phyloP scores from a whole-genome alignment of 1,140 invertebrate species.

The Orussus abietinus region DNA sequence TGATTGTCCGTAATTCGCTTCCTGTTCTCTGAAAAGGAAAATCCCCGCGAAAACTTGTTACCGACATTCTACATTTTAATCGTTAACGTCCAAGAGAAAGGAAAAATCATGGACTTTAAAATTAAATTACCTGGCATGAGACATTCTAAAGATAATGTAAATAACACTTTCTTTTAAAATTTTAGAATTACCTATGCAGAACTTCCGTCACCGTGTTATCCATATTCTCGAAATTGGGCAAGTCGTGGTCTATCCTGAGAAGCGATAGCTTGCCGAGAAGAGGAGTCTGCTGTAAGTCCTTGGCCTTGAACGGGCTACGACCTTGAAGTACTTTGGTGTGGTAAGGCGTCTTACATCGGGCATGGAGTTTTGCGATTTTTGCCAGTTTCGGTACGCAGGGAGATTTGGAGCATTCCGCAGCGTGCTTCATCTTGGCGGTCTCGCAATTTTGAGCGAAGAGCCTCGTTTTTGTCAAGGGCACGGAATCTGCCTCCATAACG shows the following conservation, averaged over 20 bases:
- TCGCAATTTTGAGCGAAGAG: conserved; percentile 28
- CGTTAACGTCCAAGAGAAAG: no score
- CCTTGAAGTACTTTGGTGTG: conserved; percentile 25
- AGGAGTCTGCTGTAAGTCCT: conserved; percentile 35
- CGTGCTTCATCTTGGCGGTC: conserved; percentile 15
- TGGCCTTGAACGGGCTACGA: conserved; percentile 25
- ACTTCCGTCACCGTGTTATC: conserved; percentile 43
- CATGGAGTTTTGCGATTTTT: conserved; percentile 40
- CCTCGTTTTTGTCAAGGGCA: conserved; percentile 31
- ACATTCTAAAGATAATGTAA: conserved; percentile 7
- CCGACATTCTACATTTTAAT: no score
- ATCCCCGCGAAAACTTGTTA: no score
- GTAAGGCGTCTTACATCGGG: conserved; percentile 41
- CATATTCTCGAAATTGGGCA: conserved; percentile 44
- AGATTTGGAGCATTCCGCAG: conserved; percentile 14
- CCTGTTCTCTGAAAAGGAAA: conserved; percentile 31
- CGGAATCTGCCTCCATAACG: conserved; percentile 44
- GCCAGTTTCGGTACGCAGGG: conserved; percentile 38
- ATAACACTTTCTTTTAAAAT: conserved; percentile 9
- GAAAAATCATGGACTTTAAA: no score
- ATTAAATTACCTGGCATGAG: no score
- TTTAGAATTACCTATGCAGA: conserved; percentile 32
- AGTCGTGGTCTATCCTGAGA: conserved; percentile 42
- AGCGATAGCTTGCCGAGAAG: conserved; percentile 37
- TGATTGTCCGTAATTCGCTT: conserved; percentile 30